Evolutionary conservation across 2,888 invertebrate species (phyloP), one percentile per base, ranked within the genome.

Genomic region (Epiblema foenella): DNA sequence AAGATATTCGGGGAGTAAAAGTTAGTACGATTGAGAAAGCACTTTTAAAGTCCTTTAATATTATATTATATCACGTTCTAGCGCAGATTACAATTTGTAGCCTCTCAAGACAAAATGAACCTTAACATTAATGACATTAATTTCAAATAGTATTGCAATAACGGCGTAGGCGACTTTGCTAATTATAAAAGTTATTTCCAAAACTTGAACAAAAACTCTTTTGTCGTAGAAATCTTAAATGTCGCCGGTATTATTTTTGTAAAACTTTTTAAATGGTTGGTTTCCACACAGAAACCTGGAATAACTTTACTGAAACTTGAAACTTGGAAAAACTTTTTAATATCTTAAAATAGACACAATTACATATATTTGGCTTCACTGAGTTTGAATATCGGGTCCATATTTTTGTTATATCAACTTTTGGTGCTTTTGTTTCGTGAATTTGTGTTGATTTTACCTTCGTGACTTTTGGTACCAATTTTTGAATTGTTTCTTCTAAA

Each of bases 381-480:
- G 51, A 17, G 8, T 58, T 39, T 39, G 46, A 15, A 20, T 58
- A 37, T 17, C 37, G 4, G 8, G 1, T 20, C 2, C 11, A 15
- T 39, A n/a, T 12, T 39, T 58, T 29, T n/a, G 29, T 15, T 56
- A 56, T 56, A 29, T 57, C 17, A 17, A 57, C n/a, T 33, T 59
- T 2, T 29, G 29, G 29, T 29, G 5, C 5, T 29, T 29, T 29
- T 29, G 5, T 5, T 29, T 33, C 33, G 33, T 33, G 33, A 33
- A 5, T 33, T 5, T 33, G 8, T 33, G 5, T 33, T 3, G 33
- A 33, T 33, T 33, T 33, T 33, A 33, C 33, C 7, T 33, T 33
- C 33, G 33, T 33, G 33, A 8, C 33, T 33, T 33, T 33, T 33
- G 33, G 5, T 29, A n/a, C n/a, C n/a, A n/a, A 29, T 29, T 29